Percentiles rank a stretch among this genome's conserved stretches.
phyloP scores from a whole-genome alignment of 2,797 vertebrate species.

The Cichlasoma orientale region DNA sequence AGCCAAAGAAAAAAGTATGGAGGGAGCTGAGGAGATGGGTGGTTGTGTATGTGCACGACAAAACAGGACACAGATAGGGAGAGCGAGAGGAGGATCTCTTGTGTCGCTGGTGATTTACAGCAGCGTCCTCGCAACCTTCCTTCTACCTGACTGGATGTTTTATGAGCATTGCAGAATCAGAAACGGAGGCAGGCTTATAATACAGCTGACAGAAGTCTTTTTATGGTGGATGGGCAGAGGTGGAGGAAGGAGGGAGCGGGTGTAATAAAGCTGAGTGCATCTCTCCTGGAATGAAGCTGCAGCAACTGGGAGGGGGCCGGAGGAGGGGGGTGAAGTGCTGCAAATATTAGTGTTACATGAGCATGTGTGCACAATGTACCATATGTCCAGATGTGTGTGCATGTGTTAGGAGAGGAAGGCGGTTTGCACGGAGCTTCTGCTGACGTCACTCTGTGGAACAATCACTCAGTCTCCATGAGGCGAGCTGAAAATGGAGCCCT shows the following conservation, averaged over 20 bases:
- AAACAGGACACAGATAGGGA: slow-evolving; percentile 36
- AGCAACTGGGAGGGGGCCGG: slow-evolving; percentile 9
- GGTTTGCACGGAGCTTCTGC: slow-evolving; percentile 30
- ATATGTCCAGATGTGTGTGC: slow-evolving; percentile 33
- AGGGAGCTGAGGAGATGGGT: slow-evolving; percentile 10
- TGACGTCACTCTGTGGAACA: slow-evolving; percentile 60
- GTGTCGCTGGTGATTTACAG: slow-evolving; percentile 74
- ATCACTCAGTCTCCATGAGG: slow-evolving; percentile 51
- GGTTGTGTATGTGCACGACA: slow-evolving; percentile 35
- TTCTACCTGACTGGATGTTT: slow-evolving; percentile 75
- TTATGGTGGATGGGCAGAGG: slow-evolving; percentile 71
- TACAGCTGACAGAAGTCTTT: slow-evolving; percentile 81
- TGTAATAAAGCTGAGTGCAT: slow-evolving; percentile 84
- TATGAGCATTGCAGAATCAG: slow-evolving; percentile 75
- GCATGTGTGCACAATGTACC: slow-evolving; percentile 7
- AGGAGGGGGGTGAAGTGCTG: slow-evolving; percentile 29
- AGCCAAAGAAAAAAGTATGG: neutral
- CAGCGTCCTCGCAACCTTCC: slow-evolving; percentile 73
- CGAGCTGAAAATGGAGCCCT: slow-evolving; percentile 43
- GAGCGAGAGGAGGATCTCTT: slow-evolving; percentile 43
- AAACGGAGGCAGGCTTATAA: slow-evolving; percentile 70
- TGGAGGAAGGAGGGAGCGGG: slow-evolving; percentile 20
- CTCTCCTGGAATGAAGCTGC: slow-evolving; percentile 73
- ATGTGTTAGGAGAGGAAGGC: slow-evolving; percentile 11
- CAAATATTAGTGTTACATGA: slow-evolving; percentile 31